Conservation (phyloP, 1,140 invertebrate genomes). For the Dufourea novaeangliae region DNA sequence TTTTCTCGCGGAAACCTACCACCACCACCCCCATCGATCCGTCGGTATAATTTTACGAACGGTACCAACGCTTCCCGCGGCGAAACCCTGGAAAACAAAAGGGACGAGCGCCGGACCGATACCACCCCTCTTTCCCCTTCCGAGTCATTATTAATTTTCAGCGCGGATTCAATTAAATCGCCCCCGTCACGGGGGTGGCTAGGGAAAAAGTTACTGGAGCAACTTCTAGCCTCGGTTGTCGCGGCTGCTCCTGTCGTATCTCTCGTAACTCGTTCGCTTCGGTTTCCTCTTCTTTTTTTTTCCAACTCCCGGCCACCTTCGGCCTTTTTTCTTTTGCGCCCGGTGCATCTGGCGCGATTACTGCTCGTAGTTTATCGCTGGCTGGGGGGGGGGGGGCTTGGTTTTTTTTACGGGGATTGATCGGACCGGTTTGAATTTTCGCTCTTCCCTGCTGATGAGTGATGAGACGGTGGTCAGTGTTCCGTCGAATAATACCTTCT, state of each 20-base stretch:
- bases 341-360: neutral
- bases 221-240: neutral
- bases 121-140: no score
- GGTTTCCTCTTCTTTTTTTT: neutral
- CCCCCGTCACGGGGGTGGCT: neutral
- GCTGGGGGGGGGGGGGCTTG: neutral
- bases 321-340: neutral
- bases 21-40: constrained; percentile 38
- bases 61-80: neutral
- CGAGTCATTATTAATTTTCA: constrained; percentile 38
- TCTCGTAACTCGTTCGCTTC: neutral
- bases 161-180: constrained; percentile 37
- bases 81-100: constrained; percentile 29
- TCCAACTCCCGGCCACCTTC: neutral
- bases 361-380: neutral
- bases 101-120: neutral
- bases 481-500: neutral
- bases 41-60: constrained; percentile 41
- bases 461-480: neutral
- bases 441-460: neutral
- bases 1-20: constrained; percentile 31
- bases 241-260: neutral
- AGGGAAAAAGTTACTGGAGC: neutral
- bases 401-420: neutral
- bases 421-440: neutral